Base-by-base conservation (phyloP, 2,797 vertebrate species). In the Fundulus diaphanus region DNA sequence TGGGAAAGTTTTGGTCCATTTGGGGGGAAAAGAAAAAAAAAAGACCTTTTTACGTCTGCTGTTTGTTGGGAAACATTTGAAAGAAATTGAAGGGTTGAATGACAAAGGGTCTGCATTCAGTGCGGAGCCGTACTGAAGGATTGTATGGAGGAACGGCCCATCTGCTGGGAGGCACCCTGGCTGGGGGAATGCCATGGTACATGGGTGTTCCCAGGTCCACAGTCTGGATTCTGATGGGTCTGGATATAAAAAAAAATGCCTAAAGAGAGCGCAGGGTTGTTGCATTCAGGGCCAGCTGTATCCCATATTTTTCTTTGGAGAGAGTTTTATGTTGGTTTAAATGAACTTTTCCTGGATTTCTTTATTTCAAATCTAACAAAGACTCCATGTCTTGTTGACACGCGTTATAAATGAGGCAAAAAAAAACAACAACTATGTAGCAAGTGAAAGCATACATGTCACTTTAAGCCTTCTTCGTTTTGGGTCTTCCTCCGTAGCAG, bases 401-500 rank as follows among this genome's bases (percentile, higher is more conserved):
- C 9, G 72, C 78, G 69, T 79, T 59, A 80, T 75, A 66, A 81
- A 83, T 44, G 29, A 81, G 68, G 40, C 51, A 74, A 72, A 76
- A 72, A 74, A 72, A 76, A 72, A 42, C 75, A 48, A 68, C 70
- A 69, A 48, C 35, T 7, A 42, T 57, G 18, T 74, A 93, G 93
- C 93, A 95, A 94, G 94, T 96, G 94, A 94, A 93, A 93, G 91
- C 87, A 92, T 83, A 90, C 85, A 91, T 90, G 94, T 95, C 94
- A 95, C 96, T 96, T 95, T 95, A 95, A 96, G 94, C 90, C 89
- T 82, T 95, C 92, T 89, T 95, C 94, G 91, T 95, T 92, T 95
- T 90, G 92, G 94, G 93, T 96, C 96, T 96, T 97, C 96, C 96
- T 97, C 95, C 89, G 76, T 87, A 96, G 92, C 96, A 96, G 96